These are phyloP conservation scores for Platerodrilus igneus DNA, from an alignment of 2,888 invertebrate genomes.

Conservation along the genomic window DNA sequence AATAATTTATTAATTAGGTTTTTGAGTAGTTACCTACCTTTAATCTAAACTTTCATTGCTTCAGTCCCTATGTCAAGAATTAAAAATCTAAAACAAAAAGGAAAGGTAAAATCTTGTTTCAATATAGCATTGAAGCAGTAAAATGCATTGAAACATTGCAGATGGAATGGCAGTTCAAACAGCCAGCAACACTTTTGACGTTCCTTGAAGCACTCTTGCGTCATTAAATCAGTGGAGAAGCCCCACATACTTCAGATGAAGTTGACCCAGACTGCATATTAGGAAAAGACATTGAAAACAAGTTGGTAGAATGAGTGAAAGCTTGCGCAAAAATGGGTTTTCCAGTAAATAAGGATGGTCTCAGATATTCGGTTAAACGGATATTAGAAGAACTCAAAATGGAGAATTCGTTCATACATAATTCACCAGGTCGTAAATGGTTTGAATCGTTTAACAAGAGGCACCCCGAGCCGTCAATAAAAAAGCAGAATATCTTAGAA, in stretches of 20 bases:
- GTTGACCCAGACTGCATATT: no score
- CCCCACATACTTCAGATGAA: slow-evolving; percentile 16
- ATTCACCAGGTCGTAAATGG: slow-evolving; percentile 19
- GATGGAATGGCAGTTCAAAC: slow-evolving; percentile 10
- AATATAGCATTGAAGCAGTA: no score
- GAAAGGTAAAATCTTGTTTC: no score
- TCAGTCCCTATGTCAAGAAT: no score
- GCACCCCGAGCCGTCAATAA: slow-evolving; percentile 20
- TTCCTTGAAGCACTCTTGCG: slow-evolving; percentile 14
- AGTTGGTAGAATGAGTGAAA: slow-evolving; percentile 23
- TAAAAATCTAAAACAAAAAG: no score
- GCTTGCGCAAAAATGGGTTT: slow-evolving; percentile 25
- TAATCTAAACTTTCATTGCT: no score
- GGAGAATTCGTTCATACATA: slow-evolving; percentile 16
- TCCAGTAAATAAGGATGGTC: slow-evolving; percentile 17
- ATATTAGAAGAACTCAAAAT: slow-evolving; percentile 20
- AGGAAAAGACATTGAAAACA: slow-evolving; percentile 20
- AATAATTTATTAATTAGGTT: no score
- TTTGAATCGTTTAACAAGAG: slow-evolving; percentile 25
- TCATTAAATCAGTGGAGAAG: slow-evolving; percentile 8
- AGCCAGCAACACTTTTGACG: slow-evolving; percentile 10
- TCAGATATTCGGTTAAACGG: slow-evolving; percentile 24
- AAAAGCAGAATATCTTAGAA: slow-evolving; percentile 26
- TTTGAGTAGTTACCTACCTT: no score
- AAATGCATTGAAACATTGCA: no score